Base-by-base conservation (phyloP, 2,797 vertebrate genomes). In the Linurgus olivaceus region DNA sequence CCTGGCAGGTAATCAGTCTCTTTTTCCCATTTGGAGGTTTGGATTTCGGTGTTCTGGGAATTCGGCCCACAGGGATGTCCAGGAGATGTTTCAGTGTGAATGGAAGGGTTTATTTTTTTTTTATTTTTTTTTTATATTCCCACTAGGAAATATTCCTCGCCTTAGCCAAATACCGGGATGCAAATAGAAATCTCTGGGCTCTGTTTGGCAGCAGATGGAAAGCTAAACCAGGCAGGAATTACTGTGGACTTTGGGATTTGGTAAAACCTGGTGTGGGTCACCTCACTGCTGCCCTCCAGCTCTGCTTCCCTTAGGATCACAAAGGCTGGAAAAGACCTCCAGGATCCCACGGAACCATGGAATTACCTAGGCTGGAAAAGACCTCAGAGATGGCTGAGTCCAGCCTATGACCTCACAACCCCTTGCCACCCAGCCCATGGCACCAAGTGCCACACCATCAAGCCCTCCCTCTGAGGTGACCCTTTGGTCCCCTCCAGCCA, bases 1-100 rank as follows among this genome's bases (percentile, higher is more conserved):
- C 48, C 94, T 96, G 94, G 90, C 86, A 91, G 95, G 93, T 94
- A 74, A 63, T 85, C 62, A 54, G 77, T 47, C 6, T 73, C 3
- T 93, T 96, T 94, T 93, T 82, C 91, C 91, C 75, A 48, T 82
- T 92, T 94, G 84, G 85, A 66, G 61, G 24, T 84, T 74, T 86
- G 76, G 52, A 76, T 95, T 80, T 78, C 28, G 42, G 65, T n/a
- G 13, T 86, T 93, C 71, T 87, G 89, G 91, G 87, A 90, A 87
- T 88, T 79, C 14, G 48, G 66, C 78, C 77, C 65, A 8, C 75
- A 66, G 93, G 77, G 93, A 93, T 76, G 84, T 88, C 91, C 94
- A 94, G 81, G 62, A 55, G 95, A 89, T 83, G 63, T 88, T 92
- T 73, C 79, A 62, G 18, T 63, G 37, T 90, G 88, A 86, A 89